Evolutionary conservation across 2,797 vertebrate genomes (phyloP), one percentile per base, ranked within the genome.

Genomic region (Pangasius larnaudii): DNA sequence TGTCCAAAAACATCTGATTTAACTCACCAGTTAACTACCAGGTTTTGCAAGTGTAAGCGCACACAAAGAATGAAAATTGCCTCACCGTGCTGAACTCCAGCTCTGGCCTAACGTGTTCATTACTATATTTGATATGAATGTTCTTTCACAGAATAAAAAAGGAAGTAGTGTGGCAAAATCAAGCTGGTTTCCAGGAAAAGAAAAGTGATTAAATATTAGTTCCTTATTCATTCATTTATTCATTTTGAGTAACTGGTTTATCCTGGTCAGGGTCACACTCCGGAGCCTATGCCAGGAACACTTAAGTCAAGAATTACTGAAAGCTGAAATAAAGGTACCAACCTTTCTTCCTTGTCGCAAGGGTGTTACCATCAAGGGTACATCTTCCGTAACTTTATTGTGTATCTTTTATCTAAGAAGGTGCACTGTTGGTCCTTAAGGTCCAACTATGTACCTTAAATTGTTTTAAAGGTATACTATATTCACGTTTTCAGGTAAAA

Each of bases 181-280:
- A 30, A 67, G 27, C 9, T 30, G 2, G 53, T 53, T 86, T 84
- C 56, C 86, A 85, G 79, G 65, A 56, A 85, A 51, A 71, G 80
- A 33, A 30, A 39, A 13, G 30, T 63, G 19, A 24, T 87, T 39
- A 80, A 33, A 69, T 84, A 13, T 84, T 63, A 89, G 56, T 89
- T 89, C 85, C 53, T 63, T 72, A 24, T 79, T 79, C 7, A 14
- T 42, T 49, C 58, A 39, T 77, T 77, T 5, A 10, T 42, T 51
- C 19, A 33, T 63, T 42, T 83, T 36, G 19, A 51, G 42, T 33
- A 53, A 69, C 82, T 14, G 30, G 27, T 84, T 84, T 84, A 84
- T 56, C 82, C 22, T 84, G 46, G 49, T 71, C 19, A 84, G 6
- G 30, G 82, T 22, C 49, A 84, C 11, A 16, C 0, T 22, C 30